phyloP scores from a whole-genome alignment of 2,113 vertebrate species.

The Platichthys flesus region DNA sequence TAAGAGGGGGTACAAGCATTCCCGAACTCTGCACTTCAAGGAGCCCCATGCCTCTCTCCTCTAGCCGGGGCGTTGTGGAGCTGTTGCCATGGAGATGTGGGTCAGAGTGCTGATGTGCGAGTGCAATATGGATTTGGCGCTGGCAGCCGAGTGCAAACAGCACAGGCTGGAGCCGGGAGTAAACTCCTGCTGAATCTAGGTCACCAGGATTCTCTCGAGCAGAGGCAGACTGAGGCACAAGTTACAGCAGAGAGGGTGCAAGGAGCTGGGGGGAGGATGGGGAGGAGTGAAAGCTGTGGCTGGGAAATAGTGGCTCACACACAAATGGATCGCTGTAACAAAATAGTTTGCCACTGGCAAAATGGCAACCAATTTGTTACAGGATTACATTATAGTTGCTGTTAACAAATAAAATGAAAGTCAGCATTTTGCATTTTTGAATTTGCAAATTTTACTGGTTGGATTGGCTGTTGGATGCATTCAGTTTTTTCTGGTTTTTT shows the following conservation, averaged over 20 bases:
- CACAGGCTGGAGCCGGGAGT: slow-evolving; percentile 76
- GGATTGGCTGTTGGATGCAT: not conserved
- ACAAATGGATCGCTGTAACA: slow-evolving; percentile 1
- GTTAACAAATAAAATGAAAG: not conserved
- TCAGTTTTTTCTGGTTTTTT: too few relatives aligned
- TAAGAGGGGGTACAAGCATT: slow-evolving; percentile 20
- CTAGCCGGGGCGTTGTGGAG: slow-evolving; percentile 58
- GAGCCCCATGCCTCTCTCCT: slow-evolving; percentile 17
- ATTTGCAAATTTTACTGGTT: not conserved
- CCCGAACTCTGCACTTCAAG: slow-evolving; percentile 37
- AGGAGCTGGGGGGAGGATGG: slow-evolving; percentile 9
- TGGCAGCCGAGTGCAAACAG: slow-evolving; percentile 68
- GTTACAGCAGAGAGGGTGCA: slow-evolving; percentile 14
- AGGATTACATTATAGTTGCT: not conserved
- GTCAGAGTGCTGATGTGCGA: slow-evolving; percentile 85
- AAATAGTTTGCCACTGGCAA: not conserved
- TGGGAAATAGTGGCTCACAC: slow-evolving; percentile 14
- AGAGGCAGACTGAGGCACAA: slow-evolving; percentile 77
- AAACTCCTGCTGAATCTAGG: slow-evolving; percentile 89
- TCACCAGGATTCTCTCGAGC: slow-evolving; percentile 86
- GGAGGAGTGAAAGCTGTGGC: not conserved
- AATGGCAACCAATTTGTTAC: too few relatives aligned
- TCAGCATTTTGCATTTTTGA: not conserved
- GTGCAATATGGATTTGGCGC: slow-evolving; percentile 79
- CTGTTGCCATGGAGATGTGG: slow-evolving; percentile 90